phyloP scores from a whole-genome alignment of 2,113 vertebrate genomes.

The Brachypteracias leptosomus region DNA sequence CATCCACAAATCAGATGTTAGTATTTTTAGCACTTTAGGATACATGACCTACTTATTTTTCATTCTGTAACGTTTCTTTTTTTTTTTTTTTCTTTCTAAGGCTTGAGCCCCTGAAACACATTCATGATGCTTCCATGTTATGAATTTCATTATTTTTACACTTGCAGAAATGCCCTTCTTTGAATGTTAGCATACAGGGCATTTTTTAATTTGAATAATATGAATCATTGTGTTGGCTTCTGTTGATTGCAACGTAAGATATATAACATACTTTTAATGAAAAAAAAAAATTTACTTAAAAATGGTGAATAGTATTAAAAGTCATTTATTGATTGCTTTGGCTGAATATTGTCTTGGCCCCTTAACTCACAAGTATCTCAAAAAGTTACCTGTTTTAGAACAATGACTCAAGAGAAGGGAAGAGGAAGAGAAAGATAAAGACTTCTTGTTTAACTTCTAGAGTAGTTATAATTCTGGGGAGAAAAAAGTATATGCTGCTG shows the following conservation, averaged over 20 bases:
- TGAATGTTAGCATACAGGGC: neutral
- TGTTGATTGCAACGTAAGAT: neutral
- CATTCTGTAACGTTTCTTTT: neutral
- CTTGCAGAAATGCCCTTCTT: neutral
- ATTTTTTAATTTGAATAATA: neutral
- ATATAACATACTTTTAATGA: neutral
- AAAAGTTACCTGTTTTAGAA: neutral
- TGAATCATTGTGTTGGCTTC: neutral
- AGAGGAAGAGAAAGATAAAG: neutral
- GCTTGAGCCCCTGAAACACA: neutral
- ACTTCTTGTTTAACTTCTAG: neutral
- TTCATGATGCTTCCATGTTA: neutral
- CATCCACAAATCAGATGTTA: neutral
- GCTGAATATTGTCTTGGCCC: neutral
- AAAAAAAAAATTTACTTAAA: neutral
- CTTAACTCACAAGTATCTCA: neutral
- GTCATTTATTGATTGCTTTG: neutral
- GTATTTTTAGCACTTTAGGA: neutral
- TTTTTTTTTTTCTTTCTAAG: neutral
- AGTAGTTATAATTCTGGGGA: neutral
- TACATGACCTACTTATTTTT: conserved; percentile 45
- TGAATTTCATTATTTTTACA: neutral
- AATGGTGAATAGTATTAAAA: neutral
- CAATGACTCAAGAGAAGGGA: neutral
- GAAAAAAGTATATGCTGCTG: neutral